Conservation (phyloP, 2,113 vertebrate species). For the Oncorhynchus kisutch region DNA sequence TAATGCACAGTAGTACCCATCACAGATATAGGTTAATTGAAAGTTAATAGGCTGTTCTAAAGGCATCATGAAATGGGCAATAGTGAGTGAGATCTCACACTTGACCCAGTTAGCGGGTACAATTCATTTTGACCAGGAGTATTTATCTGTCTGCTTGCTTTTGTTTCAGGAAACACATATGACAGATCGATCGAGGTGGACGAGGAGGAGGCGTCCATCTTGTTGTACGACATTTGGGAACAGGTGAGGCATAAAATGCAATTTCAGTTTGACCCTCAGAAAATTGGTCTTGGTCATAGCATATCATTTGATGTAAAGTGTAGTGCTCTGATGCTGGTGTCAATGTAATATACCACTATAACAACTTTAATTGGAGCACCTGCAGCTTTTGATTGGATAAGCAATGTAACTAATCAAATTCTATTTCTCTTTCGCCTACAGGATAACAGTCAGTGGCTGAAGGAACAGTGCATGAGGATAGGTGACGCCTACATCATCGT, state of each 20-base stretch:
- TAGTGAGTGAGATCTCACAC: neutral
- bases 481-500: constrained; percentile 98
- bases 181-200: constrained; percentile 92
- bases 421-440: constrained; percentile 47
- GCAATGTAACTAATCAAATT: neutral
- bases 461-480: constrained; percentile 96
- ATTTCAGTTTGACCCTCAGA: neutral
- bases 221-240: constrained; percentile 97
- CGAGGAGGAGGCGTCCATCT: constrained; percentile 89
- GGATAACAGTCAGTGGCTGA: constrained; percentile 92
- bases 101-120: neutral
- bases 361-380: neutral
- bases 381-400: neutral
- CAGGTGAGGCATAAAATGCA: constrained; percentile 77
- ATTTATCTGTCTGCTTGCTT: constrained; percentile 11
- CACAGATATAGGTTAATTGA: neutral
- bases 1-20: no score
- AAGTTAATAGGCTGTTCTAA: no score
- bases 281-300: no score
- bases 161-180: constrained; percentile 85
- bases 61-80: no score
- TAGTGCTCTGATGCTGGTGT: no score
- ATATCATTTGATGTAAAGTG: no score
- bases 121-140: neutral
- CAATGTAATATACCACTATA: no score